phyloP scores from a whole-genome alignment of 2,113 vertebrate species.

The Lampris incognitus region DNA sequence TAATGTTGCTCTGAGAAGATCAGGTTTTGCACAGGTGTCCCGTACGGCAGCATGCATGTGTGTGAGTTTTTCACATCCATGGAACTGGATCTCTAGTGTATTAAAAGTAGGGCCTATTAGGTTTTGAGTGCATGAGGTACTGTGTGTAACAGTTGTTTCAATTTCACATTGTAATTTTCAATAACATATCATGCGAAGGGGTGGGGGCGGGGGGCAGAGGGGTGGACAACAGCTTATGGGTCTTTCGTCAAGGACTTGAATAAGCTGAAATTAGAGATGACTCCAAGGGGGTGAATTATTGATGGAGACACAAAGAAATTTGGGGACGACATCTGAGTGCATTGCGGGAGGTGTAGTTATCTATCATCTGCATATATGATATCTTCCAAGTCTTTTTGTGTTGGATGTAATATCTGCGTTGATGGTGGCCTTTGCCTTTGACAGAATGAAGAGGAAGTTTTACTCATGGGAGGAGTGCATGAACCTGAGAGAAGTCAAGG shows the following conservation, averaged over 20 bases:
- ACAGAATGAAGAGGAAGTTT: constrained; percentile 99
- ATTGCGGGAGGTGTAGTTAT: not conserved
- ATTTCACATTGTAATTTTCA: not conserved
- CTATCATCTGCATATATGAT: not conserved
- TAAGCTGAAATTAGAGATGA: constrained; percentile 25
- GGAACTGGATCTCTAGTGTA: not conserved
- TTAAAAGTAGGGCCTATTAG: not conserved
- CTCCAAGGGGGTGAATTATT: constrained; percentile 43
- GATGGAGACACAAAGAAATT: constrained; percentile 28
- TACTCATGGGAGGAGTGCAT: constrained; percentile 99
- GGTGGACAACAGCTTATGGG: not conserved
- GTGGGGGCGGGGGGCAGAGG: too few relatives aligned
- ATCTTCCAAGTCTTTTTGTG: not conserved
- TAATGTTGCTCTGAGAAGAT: constrained; percentile 17
- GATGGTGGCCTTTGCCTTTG: constrained; percentile 21
- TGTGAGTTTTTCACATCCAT: not conserved
- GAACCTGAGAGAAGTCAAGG: constrained; percentile 98
- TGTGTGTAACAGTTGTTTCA: not conserved
- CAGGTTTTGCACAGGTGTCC: not conserved
- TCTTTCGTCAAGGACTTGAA: not conserved
- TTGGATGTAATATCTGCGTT: not conserved
- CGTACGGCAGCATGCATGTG: constrained; percentile 8
- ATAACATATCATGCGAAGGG: too few relatives aligned
- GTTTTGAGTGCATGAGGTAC: not conserved
- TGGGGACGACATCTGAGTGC: constrained; percentile 12